phyloP scores from a whole-genome alignment of 1,140 invertebrate species.

The Bombus confusus region DNA sequence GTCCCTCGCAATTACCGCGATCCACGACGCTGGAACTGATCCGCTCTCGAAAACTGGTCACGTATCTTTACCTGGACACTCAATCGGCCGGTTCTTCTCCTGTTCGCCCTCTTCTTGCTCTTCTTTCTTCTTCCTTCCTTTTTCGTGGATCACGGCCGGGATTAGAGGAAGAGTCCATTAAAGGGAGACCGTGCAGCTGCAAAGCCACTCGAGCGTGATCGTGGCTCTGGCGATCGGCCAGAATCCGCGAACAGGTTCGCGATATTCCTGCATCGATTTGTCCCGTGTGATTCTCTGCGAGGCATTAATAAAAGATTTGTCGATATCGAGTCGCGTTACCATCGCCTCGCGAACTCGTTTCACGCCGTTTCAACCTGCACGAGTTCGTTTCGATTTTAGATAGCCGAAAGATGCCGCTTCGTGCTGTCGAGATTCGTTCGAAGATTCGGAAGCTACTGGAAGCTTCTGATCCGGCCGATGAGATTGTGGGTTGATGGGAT shows the following conservation, averaged over 20 bases:
- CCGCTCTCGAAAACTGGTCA: slow-evolving; percentile 69
- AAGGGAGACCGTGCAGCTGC: slow-evolving; percentile 40
- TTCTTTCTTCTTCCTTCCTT: neutral
- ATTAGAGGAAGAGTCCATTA: slow-evolving; percentile 73
- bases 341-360: slow-evolving; percentile 15
- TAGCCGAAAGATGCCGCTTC: neutral
- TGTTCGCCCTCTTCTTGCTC: slow-evolving; percentile 23
- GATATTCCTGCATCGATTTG: slow-evolving; percentile 37
- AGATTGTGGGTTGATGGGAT: neutral
- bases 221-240: slow-evolving; percentile 50
- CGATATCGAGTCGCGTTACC: slow-evolving; percentile 29
- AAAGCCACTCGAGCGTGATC: slow-evolving; percentile 49
- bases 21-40: slow-evolving; percentile 58
- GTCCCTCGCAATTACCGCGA: slow-evolving; percentile 59
- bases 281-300: neutral
- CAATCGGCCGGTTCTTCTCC: slow-evolving; percentile 63
- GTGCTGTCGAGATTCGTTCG: neutral
- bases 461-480: neutral
- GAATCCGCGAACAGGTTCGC: slow-evolving; percentile 39
- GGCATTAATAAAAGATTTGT: slow-evolving; percentile 46
- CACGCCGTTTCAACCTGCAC: neutral
- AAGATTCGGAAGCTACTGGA: neutral
- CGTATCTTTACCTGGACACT: slow-evolving; percentile 66
- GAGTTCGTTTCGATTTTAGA: neutral
- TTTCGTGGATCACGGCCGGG: slow-evolving; percentile 55